phyloP scores from a whole-genome alignment of 2,797 vertebrate species.

The Hippocampus kuda region DNA sequence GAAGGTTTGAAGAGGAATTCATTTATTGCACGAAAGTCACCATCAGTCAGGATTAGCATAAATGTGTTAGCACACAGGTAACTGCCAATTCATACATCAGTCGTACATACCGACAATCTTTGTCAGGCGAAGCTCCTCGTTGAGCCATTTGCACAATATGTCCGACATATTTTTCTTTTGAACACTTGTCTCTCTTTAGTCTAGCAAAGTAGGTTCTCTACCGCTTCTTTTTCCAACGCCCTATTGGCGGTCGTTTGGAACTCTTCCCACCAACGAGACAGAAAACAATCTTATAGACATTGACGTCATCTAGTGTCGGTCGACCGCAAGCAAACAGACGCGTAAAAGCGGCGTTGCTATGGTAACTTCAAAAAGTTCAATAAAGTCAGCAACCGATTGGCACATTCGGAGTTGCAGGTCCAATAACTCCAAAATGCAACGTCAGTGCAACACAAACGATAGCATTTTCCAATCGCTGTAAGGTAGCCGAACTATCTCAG shows the following conservation, averaged over 20 bases:
- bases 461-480: too few relatives aligned
- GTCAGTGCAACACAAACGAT: too few relatives aligned
- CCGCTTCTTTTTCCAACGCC: neutral
- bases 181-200: neutral
- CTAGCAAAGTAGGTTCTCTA: neutral
- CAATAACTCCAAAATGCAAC: too few relatives aligned
- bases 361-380: neutral
- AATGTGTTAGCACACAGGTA: conserved; percentile 1
- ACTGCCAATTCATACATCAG: neutral
- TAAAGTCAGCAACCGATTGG: too few relatives aligned
- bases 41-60: conserved; percentile 8
- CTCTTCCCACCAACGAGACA: neutral
- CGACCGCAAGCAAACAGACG: neutral
- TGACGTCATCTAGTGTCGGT: neutral
- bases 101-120: conserved; percentile 74
- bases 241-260: neutral
- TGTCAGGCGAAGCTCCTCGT: conserved; percentile 77
- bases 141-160: conserved; percentile 84
- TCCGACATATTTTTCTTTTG: conserved; percentile 70
- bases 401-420: too few relatives aligned
- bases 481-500: too few relatives aligned
- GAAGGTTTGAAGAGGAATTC: neutral
- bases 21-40: neutral
- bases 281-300: neutral
- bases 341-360: neutral